Percentiles rank a stretch among this genome's conserved stretches.
Conservation (phyloP, 2,113 vertebrate genomes). For the Ceyx margarethae region DNA sequence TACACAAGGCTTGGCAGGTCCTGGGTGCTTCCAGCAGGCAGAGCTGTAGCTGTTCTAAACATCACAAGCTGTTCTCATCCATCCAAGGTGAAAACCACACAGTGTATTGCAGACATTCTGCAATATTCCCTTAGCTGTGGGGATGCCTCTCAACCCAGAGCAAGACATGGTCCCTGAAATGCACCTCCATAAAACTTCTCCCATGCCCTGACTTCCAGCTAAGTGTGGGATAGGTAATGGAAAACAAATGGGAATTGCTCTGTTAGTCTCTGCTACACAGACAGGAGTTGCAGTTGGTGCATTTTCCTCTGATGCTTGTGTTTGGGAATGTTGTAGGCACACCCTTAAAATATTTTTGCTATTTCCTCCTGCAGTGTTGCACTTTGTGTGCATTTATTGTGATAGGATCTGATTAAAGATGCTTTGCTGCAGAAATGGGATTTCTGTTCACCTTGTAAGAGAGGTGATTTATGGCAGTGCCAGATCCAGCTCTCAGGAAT, state of each 20-base stretch:
- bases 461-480: background rate
- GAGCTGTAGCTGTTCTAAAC: background rate
- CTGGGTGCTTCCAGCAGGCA: background rate
- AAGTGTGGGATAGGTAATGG: background rate
- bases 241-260: slow-evolving; percentile 8
- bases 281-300: background rate
- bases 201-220: background rate
- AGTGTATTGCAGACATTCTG: background rate
- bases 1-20: background rate
- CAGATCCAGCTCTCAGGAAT: background rate
- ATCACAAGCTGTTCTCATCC: background rate
- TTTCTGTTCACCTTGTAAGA: background rate
- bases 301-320: background rate
- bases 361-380: background rate
- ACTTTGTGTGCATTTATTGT: background rate
- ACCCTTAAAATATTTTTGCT: background rate
- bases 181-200: background rate
- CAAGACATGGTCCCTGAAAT: background rate
- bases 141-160: background rate
- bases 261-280: background rate
- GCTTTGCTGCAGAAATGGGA: background rate
- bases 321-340: background rate
- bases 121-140: background rate
- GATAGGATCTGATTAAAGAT: background rate
- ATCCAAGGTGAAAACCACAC: background rate